A percentile compares a stretch with the other conserved stretches of the same genome.
Evolutionary conservation across 2,888 invertebrate species (phyloP).

Genomic region (Volucella inflata): DNA sequence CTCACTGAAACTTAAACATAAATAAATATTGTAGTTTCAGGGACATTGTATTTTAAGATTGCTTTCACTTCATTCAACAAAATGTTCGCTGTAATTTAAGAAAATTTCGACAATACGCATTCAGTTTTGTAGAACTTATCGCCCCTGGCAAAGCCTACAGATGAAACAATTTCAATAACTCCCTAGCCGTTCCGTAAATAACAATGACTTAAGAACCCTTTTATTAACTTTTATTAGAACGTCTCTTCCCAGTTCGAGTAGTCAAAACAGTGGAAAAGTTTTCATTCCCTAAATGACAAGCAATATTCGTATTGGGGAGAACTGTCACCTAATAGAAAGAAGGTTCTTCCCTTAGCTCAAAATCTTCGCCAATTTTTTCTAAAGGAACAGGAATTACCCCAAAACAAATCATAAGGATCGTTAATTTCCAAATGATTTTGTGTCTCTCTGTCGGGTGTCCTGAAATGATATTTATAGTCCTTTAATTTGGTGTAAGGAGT

Average conservation of each 20-base stretch:
- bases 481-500: constrained; percentile 35
- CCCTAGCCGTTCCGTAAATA: no score
- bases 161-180: no score
- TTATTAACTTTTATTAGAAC: no score
- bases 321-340: constrained; percentile 6
- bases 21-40: no score
- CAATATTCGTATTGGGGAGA: not conserved
- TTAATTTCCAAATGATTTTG: constrained; percentile 42
- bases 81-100: no score
- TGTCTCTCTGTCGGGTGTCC: not conserved
- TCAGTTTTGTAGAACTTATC: no score
- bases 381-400: not conserved
- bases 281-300: not conserved
- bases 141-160: no score
- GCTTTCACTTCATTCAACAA: no score
- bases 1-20: no score
- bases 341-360: not conserved
- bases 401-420: constrained; percentile 36
- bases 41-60: no score
- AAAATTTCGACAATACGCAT: no score
- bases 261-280: not conserved
- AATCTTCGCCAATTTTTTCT: constrained; percentile 25
- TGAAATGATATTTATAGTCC: constrained; percentile 26
- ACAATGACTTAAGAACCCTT: no score
- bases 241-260: not conserved